Base-by-base conservation (phyloP, 2,113 vertebrate genomes). In the Riparia riparia region DNA sequence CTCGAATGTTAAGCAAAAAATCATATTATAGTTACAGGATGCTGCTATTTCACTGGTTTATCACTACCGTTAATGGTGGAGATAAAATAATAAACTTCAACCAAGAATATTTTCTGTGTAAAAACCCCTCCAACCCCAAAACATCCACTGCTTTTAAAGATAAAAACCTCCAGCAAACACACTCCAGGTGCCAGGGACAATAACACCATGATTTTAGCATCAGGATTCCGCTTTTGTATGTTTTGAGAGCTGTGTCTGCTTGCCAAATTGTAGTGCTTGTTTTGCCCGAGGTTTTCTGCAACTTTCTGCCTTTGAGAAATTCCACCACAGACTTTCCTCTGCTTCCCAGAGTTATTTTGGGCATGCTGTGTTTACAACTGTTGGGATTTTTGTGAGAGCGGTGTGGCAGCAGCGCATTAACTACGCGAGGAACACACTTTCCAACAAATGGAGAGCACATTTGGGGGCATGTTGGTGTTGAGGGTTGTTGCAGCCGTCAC, bases 401-500 rank as follows among this genome's bases (percentile, higher is more conserved):
- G 16, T 0, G 10, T n/a, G 61, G 39, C 24, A 50, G 4, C 32
- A 71, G 24, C 56, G 13, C 8, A 5, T 42, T 17, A n/a, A 4
- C 12, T 14, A 7, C 3, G 5, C 11, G n/a, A 68, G 22, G 76
- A 64, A 4, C 11, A 32, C 17, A 1, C 10, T 47, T 57, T 3
- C 21, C 34, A 32, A 8, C 44, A 34, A 42, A 54, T 10, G 29
- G 37, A 14, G 50, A 56, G 32, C 16, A 12, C 14, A 1, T 12
- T 56, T 19, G 26, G 1, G 25, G 37, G 14, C 4, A 0, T 8
- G 13, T 18, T 58, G 19, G 7, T 24, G 37, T 3, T 37, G 15
- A 31, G 29, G 61, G 14, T 29, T 32, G 32, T 15, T 12, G 13
- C 49, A 80, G 16, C 9, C 28, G 34, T 63, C 32, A 4, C 14